Conservation (phyloP, 2,113 vertebrate species). For the Romanogobio albipinnatus region DNA sequence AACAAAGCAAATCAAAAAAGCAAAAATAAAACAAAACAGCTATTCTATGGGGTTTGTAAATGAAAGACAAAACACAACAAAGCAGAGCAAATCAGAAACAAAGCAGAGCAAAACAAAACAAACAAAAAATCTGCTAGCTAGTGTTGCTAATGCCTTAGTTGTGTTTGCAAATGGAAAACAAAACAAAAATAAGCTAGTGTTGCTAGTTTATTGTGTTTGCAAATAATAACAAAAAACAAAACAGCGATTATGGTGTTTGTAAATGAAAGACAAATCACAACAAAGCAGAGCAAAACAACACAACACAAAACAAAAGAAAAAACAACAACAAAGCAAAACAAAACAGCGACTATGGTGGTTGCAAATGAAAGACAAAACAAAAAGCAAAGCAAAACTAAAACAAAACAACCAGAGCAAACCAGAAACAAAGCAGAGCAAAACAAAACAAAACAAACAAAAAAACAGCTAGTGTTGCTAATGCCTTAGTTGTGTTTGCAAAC, state of each 20-base stretch:
- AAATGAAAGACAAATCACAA: neutral
- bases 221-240: neutral
- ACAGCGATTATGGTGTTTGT: neutral
- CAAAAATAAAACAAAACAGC: no score
- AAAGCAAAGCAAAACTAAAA: neutral
- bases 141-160: neutral
- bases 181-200: neutral
- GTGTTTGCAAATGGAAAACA: neutral
- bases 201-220: neutral
- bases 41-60: no score
- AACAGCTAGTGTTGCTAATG: no score
- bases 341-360: no score
- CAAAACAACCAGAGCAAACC: neutral
- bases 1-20: no score
- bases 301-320: neutral
- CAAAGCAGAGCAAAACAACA: neutral
- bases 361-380: neutral
- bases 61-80: no score
- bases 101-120: neutral
- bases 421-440: neutral
- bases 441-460: no score
- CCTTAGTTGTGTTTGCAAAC: no score
- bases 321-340: no score
- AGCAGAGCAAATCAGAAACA: no score
- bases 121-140: neutral